These are phyloP conservation scores for Delia radicum DNA, from an alignment of 1,140 invertebrate genomes.

Conservation along the genomic window DNA sequence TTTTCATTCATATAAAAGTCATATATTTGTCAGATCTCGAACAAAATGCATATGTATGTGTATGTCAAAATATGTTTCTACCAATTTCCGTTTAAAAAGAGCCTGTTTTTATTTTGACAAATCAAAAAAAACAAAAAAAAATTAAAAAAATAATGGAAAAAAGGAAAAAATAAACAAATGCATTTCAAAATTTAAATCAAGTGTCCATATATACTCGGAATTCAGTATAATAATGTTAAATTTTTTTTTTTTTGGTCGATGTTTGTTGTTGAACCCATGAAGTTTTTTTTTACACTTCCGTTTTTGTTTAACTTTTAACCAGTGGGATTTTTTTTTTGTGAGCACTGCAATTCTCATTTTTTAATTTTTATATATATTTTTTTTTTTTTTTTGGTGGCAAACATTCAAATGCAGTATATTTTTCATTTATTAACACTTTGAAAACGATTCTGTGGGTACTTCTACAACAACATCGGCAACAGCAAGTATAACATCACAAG, in stretches of 20 bases:
- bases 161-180: not conserved
- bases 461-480: too few relatives aligned
- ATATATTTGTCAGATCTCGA: not conserved
- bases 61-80: not conserved
- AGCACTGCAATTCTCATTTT: too few relatives aligned
- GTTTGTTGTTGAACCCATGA: too few relatives aligned
- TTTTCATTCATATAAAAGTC: not conserved
- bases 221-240: not conserved
- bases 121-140: not conserved
- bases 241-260: not conserved
- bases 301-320: not conserved
- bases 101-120: not conserved
- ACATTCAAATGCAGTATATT: slow-evolving; percentile 11
- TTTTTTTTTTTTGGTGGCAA: not conserved
- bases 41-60: not conserved
- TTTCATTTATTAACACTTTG: slow-evolving; percentile 16
- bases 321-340: not conserved
- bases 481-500: too few relatives aligned
- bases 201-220: not conserved
- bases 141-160: not conserved
- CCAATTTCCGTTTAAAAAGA: not conserved
- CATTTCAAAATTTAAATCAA: not conserved
- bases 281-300: not conserved
- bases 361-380: not conserved
- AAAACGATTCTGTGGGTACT: slow-evolving; percentile 12